A percentile compares a stretch with the other conserved stretches of the same genome.
Conservation (phyloP, 2,113 vertebrate species). For the Athene cunicularia region DNA sequence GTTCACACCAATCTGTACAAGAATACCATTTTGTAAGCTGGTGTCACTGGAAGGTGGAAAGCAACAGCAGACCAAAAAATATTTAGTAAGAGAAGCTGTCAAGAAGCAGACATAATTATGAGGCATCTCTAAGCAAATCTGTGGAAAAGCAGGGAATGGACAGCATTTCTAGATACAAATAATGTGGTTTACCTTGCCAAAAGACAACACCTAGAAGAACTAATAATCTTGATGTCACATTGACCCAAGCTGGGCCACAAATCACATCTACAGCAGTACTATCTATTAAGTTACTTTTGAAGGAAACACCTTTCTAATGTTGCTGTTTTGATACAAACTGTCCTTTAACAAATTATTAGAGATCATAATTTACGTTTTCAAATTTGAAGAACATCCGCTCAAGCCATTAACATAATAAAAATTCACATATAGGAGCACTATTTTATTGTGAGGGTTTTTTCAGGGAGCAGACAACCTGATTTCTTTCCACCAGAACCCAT, state of each 20-base stretch:
- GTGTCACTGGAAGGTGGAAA: not conserved
- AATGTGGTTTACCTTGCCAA: not conserved
- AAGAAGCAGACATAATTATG: not conserved
- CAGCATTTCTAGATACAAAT: not conserved
- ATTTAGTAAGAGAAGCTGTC: not conserved
- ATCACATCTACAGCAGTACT: not conserved
- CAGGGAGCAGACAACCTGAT: not conserved
- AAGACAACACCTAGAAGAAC: not conserved
- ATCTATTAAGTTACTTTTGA: not conserved
- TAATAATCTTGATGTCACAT: not conserved
- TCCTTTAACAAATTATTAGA: not conserved
- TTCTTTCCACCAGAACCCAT: not conserved
- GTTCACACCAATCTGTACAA: not conserved
- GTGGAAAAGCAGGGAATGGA: not conserved
- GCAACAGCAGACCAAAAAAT: not conserved
- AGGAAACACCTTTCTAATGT: not conserved
- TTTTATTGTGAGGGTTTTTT: not conserved
- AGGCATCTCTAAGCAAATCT: not conserved
- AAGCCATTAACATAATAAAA: not conserved
- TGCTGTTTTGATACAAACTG: not conserved
- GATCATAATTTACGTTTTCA: not conserved
- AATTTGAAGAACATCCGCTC: not conserved
- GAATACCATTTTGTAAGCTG: not conserved
- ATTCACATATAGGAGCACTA: not conserved
- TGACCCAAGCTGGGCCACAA: not conserved